Evolutionary conservation across 2,113 vertebrate genomes (phyloP).

Genomic region (Poeciliopsis prolifica): DNA sequence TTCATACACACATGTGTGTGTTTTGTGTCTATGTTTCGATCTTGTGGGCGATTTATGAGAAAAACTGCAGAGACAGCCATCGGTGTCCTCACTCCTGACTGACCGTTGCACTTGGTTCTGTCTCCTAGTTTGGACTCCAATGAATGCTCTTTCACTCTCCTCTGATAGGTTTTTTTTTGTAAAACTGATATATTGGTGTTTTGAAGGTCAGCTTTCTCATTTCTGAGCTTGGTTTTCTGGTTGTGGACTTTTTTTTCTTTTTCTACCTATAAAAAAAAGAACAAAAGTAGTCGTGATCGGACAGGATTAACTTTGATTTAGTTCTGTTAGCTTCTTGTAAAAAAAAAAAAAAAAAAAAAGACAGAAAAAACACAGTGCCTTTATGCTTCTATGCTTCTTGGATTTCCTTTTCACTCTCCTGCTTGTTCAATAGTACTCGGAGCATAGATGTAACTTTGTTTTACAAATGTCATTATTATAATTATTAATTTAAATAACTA

Average conservation of each 20-base stretch:
- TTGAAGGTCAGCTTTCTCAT: slow-evolving; percentile 22
- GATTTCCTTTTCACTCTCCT: slow-evolving; percentile 18
- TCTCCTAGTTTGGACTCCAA: slow-evolving; percentile 27
- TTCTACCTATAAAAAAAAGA: slow-evolving; percentile 21
- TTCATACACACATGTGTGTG: not conserved
- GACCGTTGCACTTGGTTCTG: slow-evolving; percentile 48
- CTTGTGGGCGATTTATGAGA: slow-evolving; percentile 23
- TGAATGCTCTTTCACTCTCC: slow-evolving; percentile 23
- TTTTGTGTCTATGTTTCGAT: slow-evolving; percentile 18
- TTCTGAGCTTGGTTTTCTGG: slow-evolving; percentile 26
- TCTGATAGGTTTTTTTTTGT: slow-evolving; percentile 29
- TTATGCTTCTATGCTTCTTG: slow-evolving; percentile 57
- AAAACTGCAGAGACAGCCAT: slow-evolving; percentile 24
- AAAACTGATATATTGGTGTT: slow-evolving; percentile 30
- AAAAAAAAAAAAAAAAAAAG: slow-evolving; percentile 20
- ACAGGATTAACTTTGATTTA: slow-evolving; percentile 33
- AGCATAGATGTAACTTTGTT: slow-evolving; percentile 19
- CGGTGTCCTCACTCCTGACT: slow-evolving; percentile 34
- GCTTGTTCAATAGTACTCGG: slow-evolving; percentile 21
- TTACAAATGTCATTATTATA: not conserved
- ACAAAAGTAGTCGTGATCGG: slow-evolving; percentile 10
- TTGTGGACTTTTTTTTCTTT: slow-evolving; percentile 8
- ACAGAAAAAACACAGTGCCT: slow-evolving; percentile 67
- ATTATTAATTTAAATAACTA: not conserved
- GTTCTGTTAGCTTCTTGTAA: slow-evolving; percentile 50